Conservation (phyloP, 2,888 invertebrate species). For the Standfussiana lucernea region DNA sequence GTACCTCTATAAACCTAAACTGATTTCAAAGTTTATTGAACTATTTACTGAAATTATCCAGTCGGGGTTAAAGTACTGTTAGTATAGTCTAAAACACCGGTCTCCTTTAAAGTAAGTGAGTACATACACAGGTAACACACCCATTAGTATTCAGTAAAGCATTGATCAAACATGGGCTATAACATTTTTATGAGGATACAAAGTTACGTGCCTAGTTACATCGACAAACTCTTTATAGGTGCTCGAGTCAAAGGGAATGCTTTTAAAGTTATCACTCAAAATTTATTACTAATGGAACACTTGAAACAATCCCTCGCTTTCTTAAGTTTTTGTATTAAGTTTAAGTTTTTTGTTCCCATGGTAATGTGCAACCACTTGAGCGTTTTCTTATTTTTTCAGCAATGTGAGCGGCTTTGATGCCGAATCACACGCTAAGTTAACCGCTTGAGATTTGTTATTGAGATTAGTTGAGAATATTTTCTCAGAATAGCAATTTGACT, state of each 20-base stretch:
- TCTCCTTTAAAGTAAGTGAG: slow-evolving; percentile 28
- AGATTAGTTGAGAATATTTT: slow-evolving; percentile 63
- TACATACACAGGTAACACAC: slow-evolving; percentile 23
- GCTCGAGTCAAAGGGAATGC: slow-evolving; percentile 83
- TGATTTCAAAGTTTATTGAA: neutral
- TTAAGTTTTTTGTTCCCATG: slow-evolving; percentile 76
- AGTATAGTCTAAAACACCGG: neutral
- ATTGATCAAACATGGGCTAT: slow-evolving; percentile 59
- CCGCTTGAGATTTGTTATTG: slow-evolving; percentile 60
- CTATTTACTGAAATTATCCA: neutral
- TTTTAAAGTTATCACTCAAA: slow-evolving; percentile 87
- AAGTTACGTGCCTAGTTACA: slow-evolving; percentile 64
- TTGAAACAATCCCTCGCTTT: slow-evolving; percentile 77
- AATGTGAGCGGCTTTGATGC: slow-evolving; percentile 53
- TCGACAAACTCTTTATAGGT: slow-evolving; percentile 77
- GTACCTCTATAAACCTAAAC: neutral
- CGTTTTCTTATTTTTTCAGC: slow-evolving; percentile 71
- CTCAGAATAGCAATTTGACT: slow-evolving; percentile 58
- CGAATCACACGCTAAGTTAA: slow-evolving; percentile 67
- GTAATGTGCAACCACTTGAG: slow-evolving; percentile 78
- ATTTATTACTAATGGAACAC: slow-evolving; percentile 86
- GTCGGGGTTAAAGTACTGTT: slow-evolving; percentile 7
- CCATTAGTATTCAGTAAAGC: slow-evolving; percentile 47
- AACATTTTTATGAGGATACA: slow-evolving; percentile 70
- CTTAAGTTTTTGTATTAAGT: slow-evolving; percentile 69